Evolutionary conservation across 2,113 vertebrate species (phyloP).

Genomic region (Paracanthobrama guichenoti): DNA sequence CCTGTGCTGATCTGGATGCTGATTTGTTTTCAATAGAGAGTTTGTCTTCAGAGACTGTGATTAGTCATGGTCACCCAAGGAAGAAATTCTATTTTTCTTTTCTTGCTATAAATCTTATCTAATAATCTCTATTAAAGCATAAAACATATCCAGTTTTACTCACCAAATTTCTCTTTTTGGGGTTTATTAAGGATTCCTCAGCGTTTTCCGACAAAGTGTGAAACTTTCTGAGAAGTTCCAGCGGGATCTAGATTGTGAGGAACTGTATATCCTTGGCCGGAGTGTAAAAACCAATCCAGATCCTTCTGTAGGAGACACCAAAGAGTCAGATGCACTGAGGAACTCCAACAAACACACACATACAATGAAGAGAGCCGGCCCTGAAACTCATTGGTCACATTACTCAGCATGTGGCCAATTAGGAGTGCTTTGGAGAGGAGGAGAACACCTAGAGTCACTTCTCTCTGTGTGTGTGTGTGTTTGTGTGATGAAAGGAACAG

Average conservation of each 20-base stretch:
- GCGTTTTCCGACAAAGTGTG: not conserved
- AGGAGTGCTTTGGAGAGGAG: conserved; percentile 78
- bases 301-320: conserved; percentile 30
- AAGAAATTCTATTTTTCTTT: not conserved
- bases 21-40: not conserved
- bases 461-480: conserved; percentile 41
- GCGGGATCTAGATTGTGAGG: not conserved
- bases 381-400: conserved; percentile 88
- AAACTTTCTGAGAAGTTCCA: not conserved
- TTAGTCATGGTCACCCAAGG: not conserved
- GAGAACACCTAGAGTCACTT: conserved; percentile 50
- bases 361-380: conserved; percentile 41
- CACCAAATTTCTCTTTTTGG: conserved; percentile 1
- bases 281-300: conserved; percentile 17
- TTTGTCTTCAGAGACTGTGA: conserved; percentile 4
- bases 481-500: conserved; percentile 28
- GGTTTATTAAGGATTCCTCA: not conserved
- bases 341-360: conserved; percentile 31
- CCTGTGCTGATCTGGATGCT: not conserved
- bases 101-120: not conserved
- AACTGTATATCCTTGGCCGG: not conserved
- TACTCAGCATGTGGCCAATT: conserved; percentile 92
- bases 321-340: conserved; percentile 38
- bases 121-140: not conserved
- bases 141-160: not conserved